Conservation (phyloP, 2,888 invertebrate genomes). For the Himalopsyche kuldschensis region DNA sequence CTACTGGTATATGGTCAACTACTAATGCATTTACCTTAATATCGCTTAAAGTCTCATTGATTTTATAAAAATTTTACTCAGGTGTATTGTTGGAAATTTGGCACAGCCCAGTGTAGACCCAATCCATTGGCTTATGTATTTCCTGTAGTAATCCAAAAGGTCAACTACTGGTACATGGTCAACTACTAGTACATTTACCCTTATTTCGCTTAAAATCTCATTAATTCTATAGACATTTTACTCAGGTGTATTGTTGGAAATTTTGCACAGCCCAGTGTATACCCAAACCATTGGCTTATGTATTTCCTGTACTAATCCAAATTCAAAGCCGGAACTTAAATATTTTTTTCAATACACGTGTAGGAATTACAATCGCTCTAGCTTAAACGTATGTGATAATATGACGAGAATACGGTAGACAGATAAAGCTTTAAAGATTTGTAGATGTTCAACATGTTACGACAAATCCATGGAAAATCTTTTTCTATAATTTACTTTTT, state of each 20-base stretch:
- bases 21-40: no score
- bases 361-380: not conserved
- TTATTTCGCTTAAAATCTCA: no score
- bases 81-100: not conserved
- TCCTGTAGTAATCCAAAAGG: not conserved
- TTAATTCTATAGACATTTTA: not conserved
- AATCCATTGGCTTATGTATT: not conserved
- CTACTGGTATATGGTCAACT: no score
- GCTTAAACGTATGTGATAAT: not conserved
- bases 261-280: not conserved
- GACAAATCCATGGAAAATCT: no score
- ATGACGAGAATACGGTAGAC: not conserved
- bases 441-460: no score
- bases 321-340: not conserved
- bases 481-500: no score
- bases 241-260: not conserved
- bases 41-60: no score
- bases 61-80: not conserved
- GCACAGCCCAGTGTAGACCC: not conserved
- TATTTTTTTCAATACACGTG: not conserved
- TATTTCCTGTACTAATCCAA: not conserved
- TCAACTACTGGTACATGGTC: no score
- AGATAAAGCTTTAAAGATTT: not conserved
- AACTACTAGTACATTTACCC: no score
- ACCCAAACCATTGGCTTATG: not conserved